A percentile compares a stretch with the other conserved stretches of the same genome.
phyloP scores from a whole-genome alignment of 1,140 invertebrate species.

The Tetramorium alpestre region DNA sequence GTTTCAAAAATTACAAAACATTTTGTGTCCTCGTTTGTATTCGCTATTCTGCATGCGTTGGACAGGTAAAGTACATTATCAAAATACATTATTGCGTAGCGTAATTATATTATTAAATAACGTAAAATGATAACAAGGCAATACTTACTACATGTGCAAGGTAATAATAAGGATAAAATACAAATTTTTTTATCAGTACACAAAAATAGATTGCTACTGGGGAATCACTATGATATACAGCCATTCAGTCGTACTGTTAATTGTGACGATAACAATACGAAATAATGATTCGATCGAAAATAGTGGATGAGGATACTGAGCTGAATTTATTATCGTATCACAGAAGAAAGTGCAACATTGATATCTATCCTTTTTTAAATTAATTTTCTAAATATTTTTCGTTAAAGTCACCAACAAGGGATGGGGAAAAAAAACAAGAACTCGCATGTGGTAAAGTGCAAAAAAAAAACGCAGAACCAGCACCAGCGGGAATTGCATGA shows the following conservation, averaged over 20 bases:
- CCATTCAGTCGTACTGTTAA: background rate
- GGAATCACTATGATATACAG: background rate
- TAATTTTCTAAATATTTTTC: background rate
- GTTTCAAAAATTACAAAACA: background rate
- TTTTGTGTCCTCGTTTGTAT: background rate
- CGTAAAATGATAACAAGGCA: background rate
- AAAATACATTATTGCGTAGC: background rate
- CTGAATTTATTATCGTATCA: background rate
- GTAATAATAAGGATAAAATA: constrained; percentile 1
- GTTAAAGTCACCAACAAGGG: constrained; percentile 16
- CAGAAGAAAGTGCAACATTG: constrained; percentile 2
- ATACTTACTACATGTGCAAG: constrained; percentile 16
- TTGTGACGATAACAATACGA: background rate
- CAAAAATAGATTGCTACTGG: background rate
- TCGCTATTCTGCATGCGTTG: constrained; percentile 22
- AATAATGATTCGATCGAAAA: constrained; percentile 6
- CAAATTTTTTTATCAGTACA: background rate
- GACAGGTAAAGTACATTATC: background rate
- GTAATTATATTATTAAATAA: background rate
- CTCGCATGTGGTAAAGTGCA: constrained; percentile 71
- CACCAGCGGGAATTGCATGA: constrained; percentile 83
- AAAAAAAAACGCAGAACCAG: constrained; percentile 76
- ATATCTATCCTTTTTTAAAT: background rate
- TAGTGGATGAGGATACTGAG: background rate
- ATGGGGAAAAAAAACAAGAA: background rate